These are phyloP conservation scores for Drosophila quadrilineata DNA, from an alignment of 1,140 invertebrate genomes.

Conservation along the genomic window DNA sequence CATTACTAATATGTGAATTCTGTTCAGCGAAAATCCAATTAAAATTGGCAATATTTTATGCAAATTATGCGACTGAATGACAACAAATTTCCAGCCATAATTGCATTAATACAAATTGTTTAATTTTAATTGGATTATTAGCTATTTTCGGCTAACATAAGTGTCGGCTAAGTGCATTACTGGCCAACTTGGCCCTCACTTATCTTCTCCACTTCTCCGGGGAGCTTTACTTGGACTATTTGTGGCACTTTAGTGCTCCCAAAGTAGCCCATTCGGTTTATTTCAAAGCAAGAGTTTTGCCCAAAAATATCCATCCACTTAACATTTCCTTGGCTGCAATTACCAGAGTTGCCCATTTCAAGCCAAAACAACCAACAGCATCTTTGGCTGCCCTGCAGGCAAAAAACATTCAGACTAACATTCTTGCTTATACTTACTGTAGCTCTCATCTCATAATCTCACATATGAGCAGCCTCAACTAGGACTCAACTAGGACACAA, in stretches of 20 bases:
- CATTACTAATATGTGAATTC: no score
- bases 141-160: no score
- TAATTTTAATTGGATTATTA: no score
- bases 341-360: slow-evolving; percentile 19
- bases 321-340: slow-evolving; percentile 31
- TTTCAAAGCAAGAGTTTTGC: not conserved
- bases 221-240: slow-evolving; percentile 4
- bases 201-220: no score
- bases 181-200: no score
- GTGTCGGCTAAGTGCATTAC: no score
- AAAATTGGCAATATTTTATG: no score
- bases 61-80: no score
- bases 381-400: slow-evolving; percentile 13
- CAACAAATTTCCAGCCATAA: no score
- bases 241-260: not conserved
- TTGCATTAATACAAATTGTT: no score
- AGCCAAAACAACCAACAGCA: not conserved
- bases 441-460: slow-evolving; percentile 11
- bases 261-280: slow-evolving; percentile 18
- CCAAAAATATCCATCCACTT: slow-evolving; percentile 24
- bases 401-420: not conserved
- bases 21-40: no score
- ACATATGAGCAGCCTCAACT: slow-evolving; percentile 12
- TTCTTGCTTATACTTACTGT: not conserved
- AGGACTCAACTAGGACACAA: slow-evolving; percentile 6